These are phyloP conservation scores for Orthosia gracilis DNA, from an alignment of 2,888 invertebrate genomes.

Conservation along the genomic window DNA sequence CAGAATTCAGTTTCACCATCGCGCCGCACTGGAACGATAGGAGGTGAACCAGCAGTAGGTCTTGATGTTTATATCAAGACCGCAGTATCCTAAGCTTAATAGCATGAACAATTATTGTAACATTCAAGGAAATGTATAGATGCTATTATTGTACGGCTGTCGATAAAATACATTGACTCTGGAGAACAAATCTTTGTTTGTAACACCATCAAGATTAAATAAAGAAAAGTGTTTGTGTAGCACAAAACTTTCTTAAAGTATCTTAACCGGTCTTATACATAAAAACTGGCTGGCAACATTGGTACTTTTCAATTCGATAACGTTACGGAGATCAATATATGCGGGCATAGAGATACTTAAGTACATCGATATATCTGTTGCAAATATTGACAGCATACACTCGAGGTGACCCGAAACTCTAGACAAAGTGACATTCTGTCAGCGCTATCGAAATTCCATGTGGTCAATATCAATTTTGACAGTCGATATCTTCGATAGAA, in stretches of 20 bases:
- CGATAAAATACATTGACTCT: neutral
- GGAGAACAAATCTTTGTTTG: neutral
- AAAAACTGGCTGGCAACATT: neutral
- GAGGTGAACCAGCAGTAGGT: neutral
- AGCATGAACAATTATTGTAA: neutral
- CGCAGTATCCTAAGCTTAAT: too few species aligned
- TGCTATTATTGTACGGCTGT: neutral
- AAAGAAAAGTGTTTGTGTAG: neutral
- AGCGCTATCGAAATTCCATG: too few species aligned
- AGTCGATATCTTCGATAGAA: too few species aligned
- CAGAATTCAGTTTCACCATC: conserved; percentile 16
- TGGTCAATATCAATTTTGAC: too few species aligned
- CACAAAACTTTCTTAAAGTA: conserved; percentile 6
- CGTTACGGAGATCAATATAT: too few species aligned
- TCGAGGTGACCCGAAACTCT: too few species aligned
- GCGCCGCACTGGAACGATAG: neutral
- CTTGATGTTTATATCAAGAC: too few species aligned
- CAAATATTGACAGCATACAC: too few species aligned
- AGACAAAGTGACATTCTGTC: too few species aligned
- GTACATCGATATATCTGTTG: too few species aligned
- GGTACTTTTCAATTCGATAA: too few species aligned
- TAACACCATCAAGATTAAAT: neutral
- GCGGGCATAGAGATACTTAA: too few species aligned
- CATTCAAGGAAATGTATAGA: neutral
- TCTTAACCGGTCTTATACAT: neutral